Conservation (phyloP, 1,140 invertebrate genomes). For the Zaprionus kolodkinae region DNA sequence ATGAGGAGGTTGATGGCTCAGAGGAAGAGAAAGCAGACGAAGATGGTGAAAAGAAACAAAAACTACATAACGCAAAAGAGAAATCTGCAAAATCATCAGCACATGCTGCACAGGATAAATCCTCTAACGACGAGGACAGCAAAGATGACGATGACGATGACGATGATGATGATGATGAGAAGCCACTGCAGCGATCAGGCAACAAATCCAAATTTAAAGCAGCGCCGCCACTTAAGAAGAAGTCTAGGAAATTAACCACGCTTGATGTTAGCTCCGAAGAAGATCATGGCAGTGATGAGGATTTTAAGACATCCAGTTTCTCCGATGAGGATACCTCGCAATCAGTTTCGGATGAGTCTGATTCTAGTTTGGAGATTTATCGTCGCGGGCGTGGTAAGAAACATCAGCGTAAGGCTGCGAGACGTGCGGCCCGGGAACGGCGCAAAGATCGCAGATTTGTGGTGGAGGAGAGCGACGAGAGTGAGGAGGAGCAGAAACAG, state of each 20-base stretch:
- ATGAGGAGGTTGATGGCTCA: constrained; percentile 72
- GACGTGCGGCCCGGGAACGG: constrained; percentile 70
- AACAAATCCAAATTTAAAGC: constrained; percentile 64
- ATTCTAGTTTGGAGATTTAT: constrained; percentile 78
- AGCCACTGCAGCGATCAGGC: constrained; percentile 40
- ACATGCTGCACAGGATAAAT: constrained; percentile 6
- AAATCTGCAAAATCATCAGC: not conserved
- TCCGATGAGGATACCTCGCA: constrained; percentile 74
- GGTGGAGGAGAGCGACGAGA: constrained; percentile 79
- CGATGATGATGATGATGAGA: constrained; percentile 57
- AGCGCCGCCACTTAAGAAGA: constrained; percentile 85
- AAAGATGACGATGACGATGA: constrained; percentile 10
- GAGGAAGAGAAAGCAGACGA: constrained; percentile 85
- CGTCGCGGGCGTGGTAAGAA: constrained; percentile 68
- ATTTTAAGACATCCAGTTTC: constrained; percentile 89
- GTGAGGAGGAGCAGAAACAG: constrained; percentile 58
- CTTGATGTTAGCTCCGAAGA: constrained; percentile 92
- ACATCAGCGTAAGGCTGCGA: constrained; percentile 65
- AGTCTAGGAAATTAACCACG: constrained; percentile 91
- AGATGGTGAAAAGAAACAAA: constrained; percentile 84
- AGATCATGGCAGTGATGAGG: constrained; percentile 93
- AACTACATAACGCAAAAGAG: constrained; percentile 11
- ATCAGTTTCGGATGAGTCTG: constrained; percentile 72
- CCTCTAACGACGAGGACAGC: constrained; percentile 29
- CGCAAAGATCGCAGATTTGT: constrained; percentile 80